Evolutionary conservation across 2,888 invertebrate species (phyloP).

Genomic region (Mythimna ferrago): DNA sequence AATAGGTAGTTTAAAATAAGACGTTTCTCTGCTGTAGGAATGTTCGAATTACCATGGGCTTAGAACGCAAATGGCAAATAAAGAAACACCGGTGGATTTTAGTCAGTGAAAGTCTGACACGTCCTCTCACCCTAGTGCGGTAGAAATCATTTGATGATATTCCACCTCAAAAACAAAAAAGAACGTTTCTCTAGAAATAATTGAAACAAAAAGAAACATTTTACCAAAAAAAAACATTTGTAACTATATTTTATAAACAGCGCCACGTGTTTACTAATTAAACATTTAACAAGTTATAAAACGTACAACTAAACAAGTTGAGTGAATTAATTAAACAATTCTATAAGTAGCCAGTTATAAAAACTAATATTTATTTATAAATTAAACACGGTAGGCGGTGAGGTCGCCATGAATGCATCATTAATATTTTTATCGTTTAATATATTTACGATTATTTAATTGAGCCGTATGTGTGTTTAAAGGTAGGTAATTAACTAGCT

Average conservation of each 20-base stretch:
- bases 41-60: no score
- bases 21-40: not conserved
- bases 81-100: no score
- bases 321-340: constrained; percentile 59
- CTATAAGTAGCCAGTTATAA: constrained; percentile 61
- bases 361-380: constrained; percentile 55
- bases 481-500: constrained; percentile 41
- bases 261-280: constrained; percentile 39
- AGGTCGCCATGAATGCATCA: constrained; percentile 37
- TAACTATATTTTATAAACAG: not conserved
- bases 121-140: no score
- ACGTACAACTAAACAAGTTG: constrained; percentile 22
- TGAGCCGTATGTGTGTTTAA: constrained; percentile 41
- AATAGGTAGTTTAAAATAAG: not conserved
- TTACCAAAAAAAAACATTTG: not conserved
- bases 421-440: constrained; percentile 57
- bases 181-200: not conserved
- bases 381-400: constrained; percentile 59
- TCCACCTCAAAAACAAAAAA: not conserved
- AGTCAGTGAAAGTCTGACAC: no score
- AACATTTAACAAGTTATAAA: constrained; percentile 48
- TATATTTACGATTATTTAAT: constrained; percentile 52
- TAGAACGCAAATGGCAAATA: no score
- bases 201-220: no score
- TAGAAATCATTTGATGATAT: no score